These are phyloP conservation scores for Mobula hypostoma DNA, from an alignment of 2,113 vertebrate genomes.

Conservation along the genomic window DNA sequence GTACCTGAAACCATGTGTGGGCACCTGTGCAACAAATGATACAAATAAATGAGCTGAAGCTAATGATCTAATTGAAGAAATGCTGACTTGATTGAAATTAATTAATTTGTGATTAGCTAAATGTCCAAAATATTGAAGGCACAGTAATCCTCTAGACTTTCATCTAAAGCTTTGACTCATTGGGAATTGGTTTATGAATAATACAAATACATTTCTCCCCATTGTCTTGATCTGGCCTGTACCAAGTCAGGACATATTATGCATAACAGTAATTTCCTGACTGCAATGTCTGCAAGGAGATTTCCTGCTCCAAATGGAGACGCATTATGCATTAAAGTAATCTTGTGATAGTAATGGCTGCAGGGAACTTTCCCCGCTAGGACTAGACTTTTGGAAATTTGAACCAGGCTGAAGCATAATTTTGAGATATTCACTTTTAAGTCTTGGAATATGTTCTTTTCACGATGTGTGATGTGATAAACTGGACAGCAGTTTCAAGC, in stretches of 20 bases:
- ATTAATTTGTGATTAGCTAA: neutral
- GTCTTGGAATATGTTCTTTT: too few species aligned
- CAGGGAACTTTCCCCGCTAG: neutral
- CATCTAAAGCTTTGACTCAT: neutral
- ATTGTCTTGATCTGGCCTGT: neutral
- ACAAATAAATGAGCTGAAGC: conserved; percentile 29
- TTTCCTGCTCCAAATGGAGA: neutral
- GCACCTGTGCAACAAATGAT: conserved; percentile 6
- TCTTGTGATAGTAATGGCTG: neutral
- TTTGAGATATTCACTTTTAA: neutral
- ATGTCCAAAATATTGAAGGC: neutral
- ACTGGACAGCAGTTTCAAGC: too few species aligned
- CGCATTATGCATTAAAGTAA: neutral
- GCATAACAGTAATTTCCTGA: neutral
- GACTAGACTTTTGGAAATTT: neutral
- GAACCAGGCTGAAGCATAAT: neutral
- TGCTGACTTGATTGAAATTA: neutral
- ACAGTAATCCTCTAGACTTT: neutral
- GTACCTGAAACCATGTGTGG: neutral
- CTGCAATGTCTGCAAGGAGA: neutral
- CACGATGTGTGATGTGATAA: too few species aligned
- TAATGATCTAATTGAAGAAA: conserved; percentile 11
- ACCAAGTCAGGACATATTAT: neutral
- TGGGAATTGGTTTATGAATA: neutral
- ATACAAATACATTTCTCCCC: neutral